phyloP scores from a whole-genome alignment of 1,140 invertebrate species.

The Drosophila rhopaloa region DNA sequence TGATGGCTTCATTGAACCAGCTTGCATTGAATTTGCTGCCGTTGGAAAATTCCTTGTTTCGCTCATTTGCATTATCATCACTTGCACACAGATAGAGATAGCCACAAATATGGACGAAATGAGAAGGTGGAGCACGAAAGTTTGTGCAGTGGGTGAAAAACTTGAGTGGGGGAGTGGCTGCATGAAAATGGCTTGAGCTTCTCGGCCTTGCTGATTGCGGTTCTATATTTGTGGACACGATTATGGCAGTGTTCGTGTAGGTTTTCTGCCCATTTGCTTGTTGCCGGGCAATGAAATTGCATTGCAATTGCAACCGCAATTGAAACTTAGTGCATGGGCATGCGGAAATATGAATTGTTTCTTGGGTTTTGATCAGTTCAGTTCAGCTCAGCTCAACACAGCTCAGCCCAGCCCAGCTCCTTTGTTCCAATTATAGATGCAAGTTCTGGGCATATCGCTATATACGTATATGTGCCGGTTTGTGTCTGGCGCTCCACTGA shows the following conservation, averaged over 20 bases:
- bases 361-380: conserved; percentile 13
- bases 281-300: conserved; percentile 48
- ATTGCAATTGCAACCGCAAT: conserved; percentile 52
- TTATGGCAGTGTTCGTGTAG: conserved; percentile 7
- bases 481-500: conserved; percentile 75
- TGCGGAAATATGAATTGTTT: conserved; percentile 59
- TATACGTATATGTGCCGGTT: conserved; percentile 68
- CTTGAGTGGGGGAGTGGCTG: conserved; percentile 12
- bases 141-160: conserved; percentile 16
- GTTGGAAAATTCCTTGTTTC: conserved; percentile 74
- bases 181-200: conserved; percentile 18
- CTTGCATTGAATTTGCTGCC: conserved; percentile 11
- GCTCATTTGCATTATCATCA: conserved; percentile 70
- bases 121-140: conserved; percentile 14
- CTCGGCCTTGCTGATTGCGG: conserved; percentile 75
- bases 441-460: conserved; percentile 38
- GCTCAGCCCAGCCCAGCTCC: conserved; percentile 34
- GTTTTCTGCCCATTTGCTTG: conserved; percentile 26
- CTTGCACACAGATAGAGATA: conserved; percentile 3
- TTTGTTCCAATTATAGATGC: conserved; percentile 80
- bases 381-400: conserved; percentile 2
- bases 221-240: conserved; percentile 11
- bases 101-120: conserved; percentile 12
- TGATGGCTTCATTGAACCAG: conserved; percentile 76
- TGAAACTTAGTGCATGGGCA: conserved; percentile 33